These are phyloP conservation scores for Odontomyia ornata DNA, from an alignment of 2,888 invertebrate genomes.

Conservation along the genomic window DNA sequence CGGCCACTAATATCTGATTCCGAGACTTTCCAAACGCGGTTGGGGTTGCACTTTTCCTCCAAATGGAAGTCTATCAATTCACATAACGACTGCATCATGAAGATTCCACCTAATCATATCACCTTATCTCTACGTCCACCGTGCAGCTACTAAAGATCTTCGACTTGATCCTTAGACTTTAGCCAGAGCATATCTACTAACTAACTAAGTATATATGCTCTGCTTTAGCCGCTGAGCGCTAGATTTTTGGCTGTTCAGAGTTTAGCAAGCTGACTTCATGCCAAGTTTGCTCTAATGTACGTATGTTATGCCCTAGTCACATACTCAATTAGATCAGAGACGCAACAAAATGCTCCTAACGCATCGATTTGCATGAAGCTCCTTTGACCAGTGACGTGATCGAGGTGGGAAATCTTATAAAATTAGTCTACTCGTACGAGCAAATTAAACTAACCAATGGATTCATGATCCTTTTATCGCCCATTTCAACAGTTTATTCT, in stretches of 20 bases:
- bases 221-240: background rate
- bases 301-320: background rate
- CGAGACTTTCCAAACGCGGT: constrained; percentile 69
- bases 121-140: constrained; percentile 55
- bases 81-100: constrained; percentile 41
- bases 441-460: too few species aligned
- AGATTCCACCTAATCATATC: constrained; percentile 58
- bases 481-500: too few species aligned
- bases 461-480: too few species aligned
- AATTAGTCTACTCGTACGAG: too few species aligned
- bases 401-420: too few species aligned
- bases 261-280: background rate
- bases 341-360: too few species aligned
- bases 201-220: too few species aligned
- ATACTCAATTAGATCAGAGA: background rate
- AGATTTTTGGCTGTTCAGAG: background rate
- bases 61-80: constrained; percentile 18
- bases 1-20: constrained; percentile 73
- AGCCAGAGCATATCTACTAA: too few species aligned
- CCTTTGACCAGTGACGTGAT: too few species aligned
- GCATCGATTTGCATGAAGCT: too few species aligned
- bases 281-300: background rate
- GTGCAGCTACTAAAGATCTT: constrained; percentile 10
- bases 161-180: background rate
- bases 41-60: background rate